A percentile compares a stretch with the other conserved stretches of the same genome.
phyloP scores from a whole-genome alignment of 2,113 vertebrate species.

The Caloenas nicobarica region DNA sequence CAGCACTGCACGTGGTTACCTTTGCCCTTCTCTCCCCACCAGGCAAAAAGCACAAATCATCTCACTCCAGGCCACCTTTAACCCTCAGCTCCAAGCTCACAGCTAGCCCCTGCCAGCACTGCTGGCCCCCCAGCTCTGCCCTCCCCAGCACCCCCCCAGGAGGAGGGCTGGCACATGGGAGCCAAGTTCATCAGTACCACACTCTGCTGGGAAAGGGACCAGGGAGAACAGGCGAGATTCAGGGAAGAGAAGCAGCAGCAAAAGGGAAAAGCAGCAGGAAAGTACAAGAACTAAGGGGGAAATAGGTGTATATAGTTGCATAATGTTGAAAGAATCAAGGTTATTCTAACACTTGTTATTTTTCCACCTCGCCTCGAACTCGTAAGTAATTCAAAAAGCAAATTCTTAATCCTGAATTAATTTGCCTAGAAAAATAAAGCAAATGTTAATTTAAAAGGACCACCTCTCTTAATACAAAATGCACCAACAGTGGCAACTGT shows the following conservation, averaged over 20 bases:
- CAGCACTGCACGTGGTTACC: not conserved
- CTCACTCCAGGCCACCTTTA: not conserved
- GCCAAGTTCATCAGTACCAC: not conserved
- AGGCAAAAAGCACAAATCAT: not conserved
- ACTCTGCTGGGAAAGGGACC: not conserved
- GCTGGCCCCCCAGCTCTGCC: not conserved
- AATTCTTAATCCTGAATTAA: not conserved
- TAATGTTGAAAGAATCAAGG: not conserved
- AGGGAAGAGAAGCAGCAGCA: not conserved
- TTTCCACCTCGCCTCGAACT: not conserved
- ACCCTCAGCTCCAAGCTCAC: not conserved
- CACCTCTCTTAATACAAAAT: not conserved
- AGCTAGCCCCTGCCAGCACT: not conserved
- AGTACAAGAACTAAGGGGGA: not conserved
- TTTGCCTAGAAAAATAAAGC: not conserved
- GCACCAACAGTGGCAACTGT: not conserved
- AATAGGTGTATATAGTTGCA: not conserved
- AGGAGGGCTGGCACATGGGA: not conserved
- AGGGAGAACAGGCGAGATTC: not conserved
- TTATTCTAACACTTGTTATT: rapidly evolving
- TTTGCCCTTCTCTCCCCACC: not conserved
- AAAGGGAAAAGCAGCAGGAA: not conserved
- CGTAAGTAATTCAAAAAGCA: not conserved
- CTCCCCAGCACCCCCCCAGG: too few relatives aligned
- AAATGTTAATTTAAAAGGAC: not conserved